Evolutionary conservation across 2,797 vertebrate genomes (phyloP).

Genomic region (Hirundo rustica): DNA sequence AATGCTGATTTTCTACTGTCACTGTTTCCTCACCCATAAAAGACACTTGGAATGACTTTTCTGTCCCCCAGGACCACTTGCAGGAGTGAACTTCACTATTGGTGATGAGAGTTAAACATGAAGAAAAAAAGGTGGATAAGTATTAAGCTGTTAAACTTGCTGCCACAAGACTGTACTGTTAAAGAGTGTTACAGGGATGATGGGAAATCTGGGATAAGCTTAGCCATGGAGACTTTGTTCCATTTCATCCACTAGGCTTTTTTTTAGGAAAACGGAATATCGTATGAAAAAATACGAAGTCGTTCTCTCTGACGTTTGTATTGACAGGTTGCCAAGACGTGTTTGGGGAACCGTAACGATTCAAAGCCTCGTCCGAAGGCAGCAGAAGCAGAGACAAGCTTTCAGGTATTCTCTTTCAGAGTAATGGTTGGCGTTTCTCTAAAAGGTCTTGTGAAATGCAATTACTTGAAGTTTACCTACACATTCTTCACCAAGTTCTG

Average conservation of each 20-base stretch:
- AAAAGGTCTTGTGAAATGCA: background rate
- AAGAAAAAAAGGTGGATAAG: background rate
- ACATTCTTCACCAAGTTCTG: background rate
- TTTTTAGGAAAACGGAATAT: background rate
- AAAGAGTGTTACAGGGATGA: background rate
- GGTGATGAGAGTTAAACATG: background rate
- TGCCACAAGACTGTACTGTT: background rate
- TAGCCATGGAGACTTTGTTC: background rate
- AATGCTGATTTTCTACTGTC: background rate
- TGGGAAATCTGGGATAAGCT: background rate
- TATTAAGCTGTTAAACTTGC: background rate
- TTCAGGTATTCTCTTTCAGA: slow-evolving; percentile 65
- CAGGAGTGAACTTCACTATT: background rate
- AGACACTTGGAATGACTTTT: background rate
- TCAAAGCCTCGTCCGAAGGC: slow-evolving; percentile 23
- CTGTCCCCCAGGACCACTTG: background rate
- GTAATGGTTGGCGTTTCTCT: background rate
- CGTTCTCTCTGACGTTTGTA: background rate
- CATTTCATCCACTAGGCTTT: background rate
- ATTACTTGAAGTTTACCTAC: background rate
- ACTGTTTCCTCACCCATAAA: background rate
- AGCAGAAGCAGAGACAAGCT: slow-evolving; percentile 18
- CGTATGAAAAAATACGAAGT: background rate
- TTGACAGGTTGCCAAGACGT: slow-evolving; percentile 67
- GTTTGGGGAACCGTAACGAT: slow-evolving; percentile 55